phyloP scores from a whole-genome alignment of 1,140 invertebrate species.

The Oncopeltus fasciatus region DNA sequence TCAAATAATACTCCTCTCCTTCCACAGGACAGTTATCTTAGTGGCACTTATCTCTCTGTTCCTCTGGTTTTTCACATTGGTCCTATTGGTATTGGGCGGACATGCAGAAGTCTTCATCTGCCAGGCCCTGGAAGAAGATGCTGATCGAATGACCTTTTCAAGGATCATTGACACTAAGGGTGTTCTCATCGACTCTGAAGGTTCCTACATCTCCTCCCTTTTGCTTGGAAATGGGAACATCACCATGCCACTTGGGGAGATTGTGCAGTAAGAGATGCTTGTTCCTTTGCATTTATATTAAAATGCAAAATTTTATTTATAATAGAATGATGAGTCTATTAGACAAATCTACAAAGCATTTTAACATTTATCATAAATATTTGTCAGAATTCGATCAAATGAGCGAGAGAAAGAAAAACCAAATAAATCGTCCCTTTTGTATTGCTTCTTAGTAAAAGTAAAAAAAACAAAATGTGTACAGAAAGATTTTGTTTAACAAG shows the following conservation, averaged over 20 bases:
- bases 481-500: no score
- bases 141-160: background rate
- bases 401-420: no score
- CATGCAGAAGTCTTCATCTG: slow-evolving; percentile 38
- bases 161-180: background rate
- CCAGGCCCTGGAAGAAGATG: slow-evolving; percentile 29
- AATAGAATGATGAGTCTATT: no score
- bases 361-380: no score
- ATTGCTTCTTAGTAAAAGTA: no score
- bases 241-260: background rate
- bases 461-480: no score
- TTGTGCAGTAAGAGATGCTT: background rate
- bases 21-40: slow-evolving; percentile 18
- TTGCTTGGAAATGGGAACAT: background rate
- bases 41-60: slow-evolving; percentile 18
- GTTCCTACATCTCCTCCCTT: background rate
- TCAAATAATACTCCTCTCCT: no score
- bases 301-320: no score
- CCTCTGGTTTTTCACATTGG: slow-evolving; percentile 24
- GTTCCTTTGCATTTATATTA: background rate
- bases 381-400: no score
- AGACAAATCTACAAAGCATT: no score
- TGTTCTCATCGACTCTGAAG: background rate
- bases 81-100: slow-evolving; percentile 24
- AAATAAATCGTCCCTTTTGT: no score